Evolutionary conservation across 2,888 invertebrate species (phyloP).

Genomic region (Orthosia gracilis): DNA sequence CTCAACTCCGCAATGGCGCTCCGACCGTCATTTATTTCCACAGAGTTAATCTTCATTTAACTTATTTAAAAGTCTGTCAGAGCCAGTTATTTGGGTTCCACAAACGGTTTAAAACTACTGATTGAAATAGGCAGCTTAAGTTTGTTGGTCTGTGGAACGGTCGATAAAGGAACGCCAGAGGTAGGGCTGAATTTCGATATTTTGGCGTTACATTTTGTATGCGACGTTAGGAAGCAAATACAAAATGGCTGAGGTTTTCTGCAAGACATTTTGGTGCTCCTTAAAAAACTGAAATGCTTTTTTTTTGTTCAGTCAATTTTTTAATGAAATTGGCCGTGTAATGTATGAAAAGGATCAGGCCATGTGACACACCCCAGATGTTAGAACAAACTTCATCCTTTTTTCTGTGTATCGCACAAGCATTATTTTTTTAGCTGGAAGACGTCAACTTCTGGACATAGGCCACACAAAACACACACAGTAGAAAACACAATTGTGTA

Average conservation of each 20-base stretch:
- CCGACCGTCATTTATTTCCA: constrained; percentile 44
- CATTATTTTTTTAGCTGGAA: too few species aligned
- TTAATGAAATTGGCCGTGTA: neutral
- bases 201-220: neutral
- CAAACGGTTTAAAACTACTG: constrained; percentile 25
- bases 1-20: constrained; percentile 23
- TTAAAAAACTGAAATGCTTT: neutral
- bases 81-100: constrained; percentile 45
- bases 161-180: constrained; percentile 5
- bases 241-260: neutral
- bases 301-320: neutral
- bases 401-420: too few species aligned
- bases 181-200: neutral
- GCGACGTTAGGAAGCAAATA: neutral
- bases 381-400: too few species aligned
- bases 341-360: neutral
- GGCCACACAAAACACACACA: too few species aligned
- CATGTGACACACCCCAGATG: neutral
- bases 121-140: constrained; percentile 43
- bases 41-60: constrained; percentile 54
- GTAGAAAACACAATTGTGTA: too few species aligned
- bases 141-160: constrained; percentile 13
- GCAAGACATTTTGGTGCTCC: neutral
- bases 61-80: constrained; percentile 56
- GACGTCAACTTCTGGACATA: too few species aligned